phyloP scores from a whole-genome alignment of 2,888 invertebrate species.

The Operophtera brumata region DNA sequence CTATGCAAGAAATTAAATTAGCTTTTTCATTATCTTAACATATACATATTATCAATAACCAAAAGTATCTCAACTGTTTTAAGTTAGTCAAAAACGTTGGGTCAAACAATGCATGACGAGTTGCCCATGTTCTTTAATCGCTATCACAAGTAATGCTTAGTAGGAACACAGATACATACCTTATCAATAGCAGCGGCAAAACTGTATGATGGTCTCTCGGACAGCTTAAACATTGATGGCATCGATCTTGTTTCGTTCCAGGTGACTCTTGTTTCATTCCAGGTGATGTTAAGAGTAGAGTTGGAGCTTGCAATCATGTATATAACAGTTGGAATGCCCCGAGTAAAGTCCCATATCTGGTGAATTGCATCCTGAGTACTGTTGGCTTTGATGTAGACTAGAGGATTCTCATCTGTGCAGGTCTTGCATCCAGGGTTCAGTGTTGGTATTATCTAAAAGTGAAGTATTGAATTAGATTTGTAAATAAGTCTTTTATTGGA shows the following conservation, averaged over 20 bases:
- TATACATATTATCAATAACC: too few species aligned
- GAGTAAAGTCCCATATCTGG: constrained; percentile 84
- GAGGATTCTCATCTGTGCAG: constrained; percentile 55
- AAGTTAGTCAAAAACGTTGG: too few species aligned
- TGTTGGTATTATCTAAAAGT: constrained; percentile 55
- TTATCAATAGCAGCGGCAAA: constrained; percentile 82
- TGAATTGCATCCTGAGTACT: constrained; percentile 82
- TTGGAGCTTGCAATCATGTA: constrained; percentile 73
- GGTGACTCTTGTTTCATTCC: constrained; percentile 52
- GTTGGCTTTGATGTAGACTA: constrained; percentile 79
- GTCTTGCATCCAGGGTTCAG: constrained; percentile 61
- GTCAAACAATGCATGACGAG: too few species aligned
- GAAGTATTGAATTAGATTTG: neutral
- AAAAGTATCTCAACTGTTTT: too few species aligned
- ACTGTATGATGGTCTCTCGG: constrained; percentile 73
- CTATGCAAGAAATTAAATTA: too few species aligned
- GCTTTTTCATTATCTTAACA: too few species aligned
- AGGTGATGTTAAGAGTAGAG: constrained; percentile 71
- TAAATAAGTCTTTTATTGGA: too few species aligned
- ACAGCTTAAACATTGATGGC: constrained; percentile 60
- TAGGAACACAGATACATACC: constrained; percentile 56
- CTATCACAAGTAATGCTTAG: too few species aligned
- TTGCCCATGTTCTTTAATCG: too few species aligned
- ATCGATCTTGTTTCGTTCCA: constrained; percentile 51
- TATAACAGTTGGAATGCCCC: constrained; percentile 79